Evolutionary conservation across 2,888 invertebrate genomes (phyloP).

Genomic region (Maniola hyperantus): DNA sequence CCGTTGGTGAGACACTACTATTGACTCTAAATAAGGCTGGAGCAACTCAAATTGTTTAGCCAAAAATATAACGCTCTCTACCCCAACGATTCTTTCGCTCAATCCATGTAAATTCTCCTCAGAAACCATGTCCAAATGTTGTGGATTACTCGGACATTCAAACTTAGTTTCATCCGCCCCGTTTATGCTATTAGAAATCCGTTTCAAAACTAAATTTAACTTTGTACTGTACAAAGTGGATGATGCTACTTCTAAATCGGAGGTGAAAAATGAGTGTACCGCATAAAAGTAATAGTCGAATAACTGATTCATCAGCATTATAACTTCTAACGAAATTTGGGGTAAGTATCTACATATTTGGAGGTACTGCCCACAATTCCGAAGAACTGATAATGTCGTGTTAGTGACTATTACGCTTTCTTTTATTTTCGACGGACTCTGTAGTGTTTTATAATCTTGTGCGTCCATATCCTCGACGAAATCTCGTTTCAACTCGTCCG

Average conservation of each 20-base stretch:
- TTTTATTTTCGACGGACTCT: conserved; percentile 67
- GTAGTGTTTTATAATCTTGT: conserved; percentile 48
- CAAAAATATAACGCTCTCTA: conserved; percentile 96
- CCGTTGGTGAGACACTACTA: conserved; percentile 88
- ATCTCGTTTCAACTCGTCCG: conserved; percentile 87
- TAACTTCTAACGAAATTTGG: conserved; percentile 95
- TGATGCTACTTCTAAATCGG: conserved; percentile 84
- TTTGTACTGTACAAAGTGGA: conserved; percentile 85
- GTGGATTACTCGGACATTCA: conserved; percentile 56
- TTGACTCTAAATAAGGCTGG: conserved; percentile 92
- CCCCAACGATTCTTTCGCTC: conserved; percentile 93
- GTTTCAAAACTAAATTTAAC: conserved; percentile 88
- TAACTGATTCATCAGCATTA: conserved; percentile 94
- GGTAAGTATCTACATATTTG: conserved; percentile 95
- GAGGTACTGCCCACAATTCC: conserved; percentile 95
- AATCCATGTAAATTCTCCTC: conserved; percentile 91
- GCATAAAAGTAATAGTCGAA: conserved; percentile 97
- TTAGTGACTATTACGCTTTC: conserved; percentile 90
- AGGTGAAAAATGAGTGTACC: conserved; percentile 93
- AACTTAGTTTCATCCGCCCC: conserved; percentile 54
- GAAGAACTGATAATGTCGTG: conserved; percentile 93
- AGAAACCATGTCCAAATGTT: conserved; percentile 60
- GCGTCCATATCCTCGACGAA: conserved; percentile 85
- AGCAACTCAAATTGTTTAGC: conserved; percentile 93
- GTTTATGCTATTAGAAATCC: conserved; percentile 88